Base-by-base conservation (phyloP, 2,797 vertebrate genomes). In the Masticophis lateralis region DNA sequence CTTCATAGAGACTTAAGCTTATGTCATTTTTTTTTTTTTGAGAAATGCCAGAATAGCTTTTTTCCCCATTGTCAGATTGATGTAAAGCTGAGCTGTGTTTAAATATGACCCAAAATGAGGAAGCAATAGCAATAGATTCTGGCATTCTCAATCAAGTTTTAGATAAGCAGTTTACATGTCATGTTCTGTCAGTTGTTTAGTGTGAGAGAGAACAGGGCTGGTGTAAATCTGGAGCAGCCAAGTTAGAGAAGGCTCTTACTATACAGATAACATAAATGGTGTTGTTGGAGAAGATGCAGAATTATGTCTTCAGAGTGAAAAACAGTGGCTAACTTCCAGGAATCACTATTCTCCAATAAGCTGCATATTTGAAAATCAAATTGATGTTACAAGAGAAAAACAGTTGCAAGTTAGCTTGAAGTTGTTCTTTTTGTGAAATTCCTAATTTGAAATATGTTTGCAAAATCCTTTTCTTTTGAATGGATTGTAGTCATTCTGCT, bases 261-360 rank as follows among this genome's bases (percentile, higher is more conserved):
- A 93, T 93, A 93, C 89, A 91, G 95, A 74, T 89, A 14, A 92
- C 92, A 11, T 90, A 94, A 69, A 94, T 95, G 95, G 90, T 96
- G 95, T 94, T 93, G 69, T 94, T 90, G 94, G 95, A 92, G 94
- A 20, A 90, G 95, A 92, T 93, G 93, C 94, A 1, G 79, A 47
- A 83, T 83, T 83, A 47, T 47, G 22, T 47, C 79, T 83, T 83
- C 79, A 83, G 0, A 56, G 90, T 92, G 93, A 32, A 20, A 90
- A 95, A 91, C 91, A 95, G 95, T 96, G 95, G 95, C 60, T 93
- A 87, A 92, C 95, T 95, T 94, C 93, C 90, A 61, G 95, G 95
- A 95, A 96, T 94, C 91, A 90, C 94, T 92, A 90, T 90, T 93
- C 92, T 94, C 83, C 93, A 93, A 95, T 93, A 96, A 95, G 90